Evolutionary conservation across 53 echinoderm and acorn worm genomes (phyloP).

Genomic region (Henricia sp.): DNA sequence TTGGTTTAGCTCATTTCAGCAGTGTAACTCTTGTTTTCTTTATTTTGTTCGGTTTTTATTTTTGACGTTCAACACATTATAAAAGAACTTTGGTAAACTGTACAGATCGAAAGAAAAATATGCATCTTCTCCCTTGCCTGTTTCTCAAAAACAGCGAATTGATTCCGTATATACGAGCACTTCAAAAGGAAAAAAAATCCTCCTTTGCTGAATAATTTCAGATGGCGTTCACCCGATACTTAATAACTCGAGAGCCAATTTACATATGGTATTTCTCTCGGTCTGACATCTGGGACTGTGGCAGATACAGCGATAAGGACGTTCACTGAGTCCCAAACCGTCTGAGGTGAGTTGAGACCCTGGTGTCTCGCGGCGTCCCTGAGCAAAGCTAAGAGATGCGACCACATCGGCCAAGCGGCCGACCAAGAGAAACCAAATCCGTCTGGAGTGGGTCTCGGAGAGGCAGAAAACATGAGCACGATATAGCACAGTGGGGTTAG

Average conservation of each 20-base stretch:
- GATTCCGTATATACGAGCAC: too few species aligned
- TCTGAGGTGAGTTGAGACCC: neutral
- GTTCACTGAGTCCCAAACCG: neutral
- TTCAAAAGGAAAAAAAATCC: too few species aligned
- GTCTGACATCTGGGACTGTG: conserved; percentile 30
- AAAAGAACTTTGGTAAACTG: too few species aligned
- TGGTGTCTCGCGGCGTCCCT: conserved; percentile 46
- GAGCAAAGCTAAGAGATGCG: conserved; percentile 45
- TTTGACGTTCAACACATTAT: too few species aligned
- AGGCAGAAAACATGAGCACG: conserved; percentile 27
- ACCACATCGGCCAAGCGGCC: too few species aligned
- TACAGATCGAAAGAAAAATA: too few species aligned
- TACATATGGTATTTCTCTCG: conserved; percentile 37
- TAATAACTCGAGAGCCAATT: conserved; percentile 29
- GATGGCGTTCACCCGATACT: neutral
- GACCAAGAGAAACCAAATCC: conserved; percentile 55
- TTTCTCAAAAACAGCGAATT: too few species aligned
- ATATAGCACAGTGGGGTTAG: conserved; percentile 15
- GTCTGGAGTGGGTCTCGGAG: conserved; percentile 49
- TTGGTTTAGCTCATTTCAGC: too few species aligned
- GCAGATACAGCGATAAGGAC: conserved; percentile 3
- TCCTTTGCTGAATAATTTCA: conserved; percentile 31
- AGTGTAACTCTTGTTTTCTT: too few species aligned
- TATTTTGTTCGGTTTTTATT: too few species aligned
- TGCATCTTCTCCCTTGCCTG: too few species aligned